Conservation (phyloP, 2,888 invertebrate genomes). For the Sinohyriopsis cumingii region DNA sequence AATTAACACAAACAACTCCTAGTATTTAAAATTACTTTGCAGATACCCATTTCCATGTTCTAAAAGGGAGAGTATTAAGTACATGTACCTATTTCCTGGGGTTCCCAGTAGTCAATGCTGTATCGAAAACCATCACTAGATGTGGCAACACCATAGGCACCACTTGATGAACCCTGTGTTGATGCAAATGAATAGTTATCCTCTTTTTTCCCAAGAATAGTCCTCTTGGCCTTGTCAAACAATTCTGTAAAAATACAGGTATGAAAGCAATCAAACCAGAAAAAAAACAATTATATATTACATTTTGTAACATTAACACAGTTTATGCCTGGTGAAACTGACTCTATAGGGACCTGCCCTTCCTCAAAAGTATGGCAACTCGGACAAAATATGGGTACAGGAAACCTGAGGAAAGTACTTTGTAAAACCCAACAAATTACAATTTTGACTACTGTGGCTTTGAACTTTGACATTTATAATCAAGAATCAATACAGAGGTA, state of each 20-base stretch:
- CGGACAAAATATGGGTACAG: too few species aligned
- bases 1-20: not conserved
- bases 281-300: too few species aligned
- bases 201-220: slow-evolving; percentile 84
- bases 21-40: not conserved
- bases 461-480: too few species aligned
- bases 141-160: slow-evolving; percentile 10
- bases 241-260: slow-evolving; percentile 64
- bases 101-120: slow-evolving; percentile 74
- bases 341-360: too few species aligned
- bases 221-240: slow-evolving; percentile 90
- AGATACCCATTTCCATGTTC: not conserved
- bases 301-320: too few species aligned
- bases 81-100: slow-evolving; percentile 78
- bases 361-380: not conserved
- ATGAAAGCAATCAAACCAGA: too few species aligned
- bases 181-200: slow-evolving; percentile 41
- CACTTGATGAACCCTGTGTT: slow-evolving; percentile 13
- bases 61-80: not conserved
- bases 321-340: too few species aligned
- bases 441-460: too few species aligned
- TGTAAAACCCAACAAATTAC: too few species aligned
- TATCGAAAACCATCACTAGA: slow-evolving; percentile 27
- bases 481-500: too few species aligned
- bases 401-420: too few species aligned